phyloP scores from a whole-genome alignment of 2,113 vertebrate species.

The Cololabis saira region DNA sequence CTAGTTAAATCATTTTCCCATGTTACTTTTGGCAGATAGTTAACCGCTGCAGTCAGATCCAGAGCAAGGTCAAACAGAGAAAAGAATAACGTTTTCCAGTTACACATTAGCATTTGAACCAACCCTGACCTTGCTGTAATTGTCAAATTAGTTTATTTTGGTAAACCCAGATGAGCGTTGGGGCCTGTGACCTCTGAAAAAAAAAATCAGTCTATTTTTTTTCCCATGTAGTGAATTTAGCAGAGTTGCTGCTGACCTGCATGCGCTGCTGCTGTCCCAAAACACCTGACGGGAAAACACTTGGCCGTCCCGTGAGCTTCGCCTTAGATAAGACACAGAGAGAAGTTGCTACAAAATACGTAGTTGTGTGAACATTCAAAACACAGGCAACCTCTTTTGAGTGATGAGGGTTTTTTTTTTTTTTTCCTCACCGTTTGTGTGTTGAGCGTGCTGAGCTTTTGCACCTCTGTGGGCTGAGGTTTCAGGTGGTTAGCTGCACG shows the following conservation, averaged over 20 bases:
- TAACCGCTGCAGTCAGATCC: conserved; percentile 21
- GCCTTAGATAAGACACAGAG: conserved; percentile 17
- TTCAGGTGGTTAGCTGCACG: conserved; percentile 49
- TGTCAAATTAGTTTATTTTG: conserved; percentile 71
- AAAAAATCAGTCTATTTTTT: not conserved
- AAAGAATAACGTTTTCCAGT: conserved; percentile 56
- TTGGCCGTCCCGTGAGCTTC: conserved; percentile 1
- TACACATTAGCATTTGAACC: conserved; percentile 55
- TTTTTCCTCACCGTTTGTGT: conserved; percentile 4
- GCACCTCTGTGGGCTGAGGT: conserved; percentile 31
- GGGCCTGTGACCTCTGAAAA: conserved; percentile 12
- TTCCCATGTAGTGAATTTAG: conserved; percentile 39
- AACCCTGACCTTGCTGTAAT: conserved; percentile 51
- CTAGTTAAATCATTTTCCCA: conserved; percentile 66
- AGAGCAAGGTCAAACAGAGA: conserved; percentile 46
- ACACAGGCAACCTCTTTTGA: not conserved
- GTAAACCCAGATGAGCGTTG: conserved; percentile 56
- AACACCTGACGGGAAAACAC: conserved; percentile 35
- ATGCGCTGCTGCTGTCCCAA: conserved; percentile 1
- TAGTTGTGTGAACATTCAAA: conserved; percentile 30
- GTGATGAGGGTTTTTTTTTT: conserved; percentile 29
- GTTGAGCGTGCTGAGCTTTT: conserved; percentile 8
- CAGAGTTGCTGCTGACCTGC: conserved; percentile 13
- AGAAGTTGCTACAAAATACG: conserved; percentile 26
- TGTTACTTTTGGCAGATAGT: conserved; percentile 66